Evolutionary conservation across 1,140 invertebrate genomes (phyloP).

Genomic region (Globodera ellingtonae): DNA sequence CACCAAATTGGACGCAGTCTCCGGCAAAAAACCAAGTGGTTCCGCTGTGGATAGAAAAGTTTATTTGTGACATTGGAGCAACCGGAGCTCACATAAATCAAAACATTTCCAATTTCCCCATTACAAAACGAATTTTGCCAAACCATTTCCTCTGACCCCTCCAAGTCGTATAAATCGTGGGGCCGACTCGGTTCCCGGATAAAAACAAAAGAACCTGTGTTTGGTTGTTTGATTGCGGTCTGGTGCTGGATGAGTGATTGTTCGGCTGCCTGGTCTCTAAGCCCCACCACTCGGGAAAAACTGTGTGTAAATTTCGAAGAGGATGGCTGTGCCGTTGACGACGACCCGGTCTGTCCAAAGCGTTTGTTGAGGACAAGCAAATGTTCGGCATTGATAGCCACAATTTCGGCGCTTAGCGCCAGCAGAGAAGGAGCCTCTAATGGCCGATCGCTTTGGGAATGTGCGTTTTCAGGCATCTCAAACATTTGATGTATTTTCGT

Average conservation of each 20-base stretch:
- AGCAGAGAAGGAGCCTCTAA: constrained; percentile 34
- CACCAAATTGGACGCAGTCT: constrained; percentile 9
- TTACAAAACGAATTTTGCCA: too few relatives aligned
- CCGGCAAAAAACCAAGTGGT: constrained; percentile 5
- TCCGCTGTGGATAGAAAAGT: not conserved
- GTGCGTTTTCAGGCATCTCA: constrained; percentile 28
- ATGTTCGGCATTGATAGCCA: constrained; percentile 24
- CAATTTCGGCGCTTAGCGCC: constrained; percentile 35
- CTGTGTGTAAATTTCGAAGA: constrained; percentile 1
- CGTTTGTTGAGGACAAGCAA: constrained; percentile 7
- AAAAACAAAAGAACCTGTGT: not conserved
- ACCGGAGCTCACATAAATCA: too few relatives aligned
- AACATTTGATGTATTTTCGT: too few relatives aligned
- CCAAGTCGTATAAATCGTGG: too few relatives aligned
- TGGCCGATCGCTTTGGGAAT: constrained; percentile 22
- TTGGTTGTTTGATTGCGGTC: constrained; percentile 4
- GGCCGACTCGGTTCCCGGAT: too few relatives aligned
- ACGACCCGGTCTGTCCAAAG: constrained; percentile 1
- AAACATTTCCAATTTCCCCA: too few relatives aligned
- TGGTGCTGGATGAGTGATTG: constrained; percentile 25
- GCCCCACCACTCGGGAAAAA: constrained; percentile 7
- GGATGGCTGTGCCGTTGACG: not conserved
- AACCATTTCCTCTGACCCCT: too few relatives aligned
- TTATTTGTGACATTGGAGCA: too few relatives aligned
- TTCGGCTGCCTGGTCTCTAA: constrained; percentile 19